Evolutionary conservation across 2,888 invertebrate genomes (phyloP), one percentile per base, ranked within the genome.

Genomic region (Nipponacmea schrenckii): DNA sequence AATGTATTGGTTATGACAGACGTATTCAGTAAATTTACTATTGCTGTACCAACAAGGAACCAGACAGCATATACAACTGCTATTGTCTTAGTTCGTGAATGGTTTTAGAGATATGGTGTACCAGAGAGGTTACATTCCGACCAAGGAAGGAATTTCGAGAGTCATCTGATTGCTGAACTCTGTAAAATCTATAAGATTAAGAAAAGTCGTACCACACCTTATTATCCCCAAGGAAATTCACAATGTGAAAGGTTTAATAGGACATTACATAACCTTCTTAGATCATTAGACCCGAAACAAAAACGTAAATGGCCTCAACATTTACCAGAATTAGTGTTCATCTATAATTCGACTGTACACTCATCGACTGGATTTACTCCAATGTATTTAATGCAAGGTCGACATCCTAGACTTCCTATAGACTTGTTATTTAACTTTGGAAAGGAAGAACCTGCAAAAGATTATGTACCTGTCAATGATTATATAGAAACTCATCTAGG

Each of bases 1-100:
- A 75, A 80, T 67, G 78, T 80, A 7, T 63, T 81, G n/a, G 79
- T 80, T 4, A 71, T 80, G 68, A 78, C 79, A 2, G 80, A 79
- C 64, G 73, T 77, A 17, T 81, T 79, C 69, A 76, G 74, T 24
- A 77, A 79, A 66, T 81, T 68, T 48, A 74, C 79, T 8, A 69
- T 69, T 20, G 77, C 80, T 1, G 46, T 78, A n/a, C 77, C 77
- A 15, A 76, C 80, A 17, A 69, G 70, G 20, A 69, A 80, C 65
- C 78, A 79, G 66, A 71, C 67, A 7, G 80, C 77, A 17, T 46
- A 50, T 45, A 74, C 77, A 2, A 77, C 77, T 24, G 79, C 79
- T 3, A 64, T 69, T 14, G 68, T 73, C 3, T 70, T 81, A 8
- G 70, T 77, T 17, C 62, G 68, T 39, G 70, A 76, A n/a, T 79